Base-by-base conservation (phyloP, 2,113 vertebrate species). In the Dicaeum eximium region DNA sequence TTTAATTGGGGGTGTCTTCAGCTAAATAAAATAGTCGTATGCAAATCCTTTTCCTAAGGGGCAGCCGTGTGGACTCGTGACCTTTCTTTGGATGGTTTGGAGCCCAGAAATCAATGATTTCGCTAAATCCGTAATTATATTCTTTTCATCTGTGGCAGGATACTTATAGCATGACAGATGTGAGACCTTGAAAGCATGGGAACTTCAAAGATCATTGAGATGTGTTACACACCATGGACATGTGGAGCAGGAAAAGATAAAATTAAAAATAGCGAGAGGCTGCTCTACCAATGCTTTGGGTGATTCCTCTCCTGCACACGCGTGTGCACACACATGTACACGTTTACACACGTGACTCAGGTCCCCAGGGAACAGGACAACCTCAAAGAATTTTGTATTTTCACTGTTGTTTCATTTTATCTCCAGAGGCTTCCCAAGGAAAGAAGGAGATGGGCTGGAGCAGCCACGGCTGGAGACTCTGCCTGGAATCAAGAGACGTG, bases 51-150 rank as follows among this genome's bases (percentile, higher is more conserved):
- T n/a, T 96, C 94, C 94, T 95, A 14, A 87, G 94, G 93, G 93
- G 87, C 91, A 86, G 79, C 79, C 79, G 3, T 37, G 95, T 94
- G 94, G 94, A 60, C 92, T 83, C 47, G 66, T 91, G 95, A 97
- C 95, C 94, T 95, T 95, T 96, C 94, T 97, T 90, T 95, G 96
- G 96, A 74, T 83, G 93, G 79, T 95, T 96, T 56, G 92, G 93
- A 96, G 94, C 91, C 92, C 87, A 96, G 91, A 94, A 96, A 96
- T 96, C 94, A 97, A 96, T 95, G 95, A 90, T 96, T 96, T 96
- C 95, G 90, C 95, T 95, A 95, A 95, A 96, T 96, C 95, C 95
- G 93, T 96, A 95, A 96, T 96, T 95, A 96, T 95, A 94, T 93
- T 96, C 93, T 97, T 96, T 97, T 96, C 88, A 95, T 94, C 72